phyloP scores from a whole-genome alignment of 2,797 vertebrate species.

The Orientallactaga sibirica region DNA sequence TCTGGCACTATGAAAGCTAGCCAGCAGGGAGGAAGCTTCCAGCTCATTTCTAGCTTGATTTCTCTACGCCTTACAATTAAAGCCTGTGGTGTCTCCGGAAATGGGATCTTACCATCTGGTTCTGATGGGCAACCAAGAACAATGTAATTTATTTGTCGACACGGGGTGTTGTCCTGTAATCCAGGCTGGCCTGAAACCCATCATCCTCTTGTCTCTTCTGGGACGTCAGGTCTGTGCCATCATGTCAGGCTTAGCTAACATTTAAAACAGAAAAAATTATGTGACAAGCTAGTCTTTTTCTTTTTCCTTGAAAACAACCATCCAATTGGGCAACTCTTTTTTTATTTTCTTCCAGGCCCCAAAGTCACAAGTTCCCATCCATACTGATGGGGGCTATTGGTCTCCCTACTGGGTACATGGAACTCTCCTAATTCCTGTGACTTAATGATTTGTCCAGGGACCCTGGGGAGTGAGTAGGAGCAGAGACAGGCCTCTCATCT shows the following conservation, averaged over 20 bases:
- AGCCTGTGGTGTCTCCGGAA: no score
- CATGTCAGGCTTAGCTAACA: not conserved
- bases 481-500: accelerated
- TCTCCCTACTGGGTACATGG: not conserved
- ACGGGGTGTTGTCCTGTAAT: not conserved
- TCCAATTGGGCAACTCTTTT: not conserved
- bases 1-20: no score
- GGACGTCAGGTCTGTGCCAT: not conserved
- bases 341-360: not conserved
- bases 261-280: conserved; percentile 11
- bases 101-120: no score
- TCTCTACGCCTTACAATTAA: no score
- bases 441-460: not conserved
- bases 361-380: not conserved
- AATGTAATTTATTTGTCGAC: not conserved
- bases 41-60: no score
- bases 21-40: no score
- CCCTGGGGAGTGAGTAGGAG: not conserved
- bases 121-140: no score
- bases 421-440: not conserved
- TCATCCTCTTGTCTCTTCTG: not conserved
- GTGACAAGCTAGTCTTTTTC: not conserved
- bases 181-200: not conserved
- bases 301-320: not conserved
- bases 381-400: not conserved